These are phyloP conservation scores for Hedychridium roseum DNA, from an alignment of 2,888 invertebrate species.

Conservation along the genomic window DNA sequence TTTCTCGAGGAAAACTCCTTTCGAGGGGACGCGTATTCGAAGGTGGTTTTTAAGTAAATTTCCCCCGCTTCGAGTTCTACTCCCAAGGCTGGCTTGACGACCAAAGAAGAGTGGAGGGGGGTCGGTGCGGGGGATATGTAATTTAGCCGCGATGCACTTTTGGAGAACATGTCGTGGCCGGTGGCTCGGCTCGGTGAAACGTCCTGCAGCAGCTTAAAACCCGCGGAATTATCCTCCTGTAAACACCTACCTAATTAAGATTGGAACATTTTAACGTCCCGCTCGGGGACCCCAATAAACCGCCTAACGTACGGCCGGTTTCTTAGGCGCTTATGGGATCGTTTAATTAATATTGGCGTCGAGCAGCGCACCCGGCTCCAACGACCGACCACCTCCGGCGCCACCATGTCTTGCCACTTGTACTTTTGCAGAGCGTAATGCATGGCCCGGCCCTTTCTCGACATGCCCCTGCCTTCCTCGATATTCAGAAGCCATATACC, in stretches of 20 bases:
- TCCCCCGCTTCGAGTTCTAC: too few relatives aligned
- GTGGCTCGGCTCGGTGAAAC: slow-evolving; percentile 34
- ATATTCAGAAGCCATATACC: too few relatives aligned
- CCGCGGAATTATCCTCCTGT: slow-evolving; percentile 55
- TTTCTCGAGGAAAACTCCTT: too few relatives aligned
- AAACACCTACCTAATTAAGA: slow-evolving; percentile 64
- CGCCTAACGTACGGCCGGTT: slow-evolving; percentile 57
- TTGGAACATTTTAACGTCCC: slow-evolving; percentile 61
- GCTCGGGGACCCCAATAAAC: slow-evolving; percentile 56
- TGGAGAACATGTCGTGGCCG: slow-evolving; percentile 23
- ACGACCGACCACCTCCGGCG: slow-evolving; percentile 58
- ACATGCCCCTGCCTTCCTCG: too few relatives aligned
- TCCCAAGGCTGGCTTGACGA: too few relatives aligned
- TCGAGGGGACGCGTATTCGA: too few relatives aligned
- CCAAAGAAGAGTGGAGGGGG: too few relatives aligned
- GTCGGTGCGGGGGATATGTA: too few relatives aligned
- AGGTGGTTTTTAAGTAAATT: too few relatives aligned
- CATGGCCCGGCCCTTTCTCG: too few relatives aligned
- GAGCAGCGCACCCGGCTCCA: slow-evolving; percentile 37
- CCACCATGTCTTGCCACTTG: slow-evolving; percentile 41
- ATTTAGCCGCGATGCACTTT: too few relatives aligned
- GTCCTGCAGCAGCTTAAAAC: slow-evolving; percentile 35
- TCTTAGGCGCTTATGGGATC: slow-evolving; percentile 61
- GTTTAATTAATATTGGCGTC: slow-evolving; percentile 63
- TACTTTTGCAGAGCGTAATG: slow-evolving; percentile 28